phyloP scores from a whole-genome alignment of 2,888 invertebrate species.

The Apomyelois bistriatella region DNA sequence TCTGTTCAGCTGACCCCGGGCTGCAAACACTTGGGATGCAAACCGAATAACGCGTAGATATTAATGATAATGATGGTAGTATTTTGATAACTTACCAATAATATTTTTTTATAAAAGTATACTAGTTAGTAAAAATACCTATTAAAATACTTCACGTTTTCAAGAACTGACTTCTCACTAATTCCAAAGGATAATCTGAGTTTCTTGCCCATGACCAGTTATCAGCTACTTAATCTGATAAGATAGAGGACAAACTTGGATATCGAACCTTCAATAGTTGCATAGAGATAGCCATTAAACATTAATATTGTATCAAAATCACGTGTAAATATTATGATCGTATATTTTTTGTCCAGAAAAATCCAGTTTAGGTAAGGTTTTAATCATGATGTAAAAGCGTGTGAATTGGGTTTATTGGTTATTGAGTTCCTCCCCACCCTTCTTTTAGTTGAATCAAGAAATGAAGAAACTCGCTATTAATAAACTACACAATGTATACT shows the following conservation, averaged over 20 bases:
- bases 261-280: slow-evolving; percentile 1
- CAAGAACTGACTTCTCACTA: not conserved
- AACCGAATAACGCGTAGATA: not conserved
- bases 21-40: too few relatives aligned
- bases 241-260: slow-evolving; percentile 6
- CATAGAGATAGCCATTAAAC: slow-evolving; percentile 5
- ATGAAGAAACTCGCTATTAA: too few relatives aligned
- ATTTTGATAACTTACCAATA: not conserved
- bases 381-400: not conserved
- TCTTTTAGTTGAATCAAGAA: too few relatives aligned
- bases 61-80: not conserved
- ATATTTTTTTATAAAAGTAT: not conserved
- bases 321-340: slow-evolving; percentile 23
- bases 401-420: too few relatives aligned
- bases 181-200: slow-evolving; percentile 4
- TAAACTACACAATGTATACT: too few relatives aligned
- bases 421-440: too few relatives aligned
- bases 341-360: not conserved
- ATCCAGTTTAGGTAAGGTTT: not conserved
- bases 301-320: slow-evolving; percentile 7
- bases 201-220: slow-evolving; percentile 23
- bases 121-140: not conserved
- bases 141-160: not conserved
- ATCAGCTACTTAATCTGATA: slow-evolving; percentile 14
- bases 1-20: too few relatives aligned